Evolutionary conservation across 2,888 invertebrate genomes (phyloP), one percentile per base, ranked within the genome.

Genomic region (Agriopis marginaria): DNA sequence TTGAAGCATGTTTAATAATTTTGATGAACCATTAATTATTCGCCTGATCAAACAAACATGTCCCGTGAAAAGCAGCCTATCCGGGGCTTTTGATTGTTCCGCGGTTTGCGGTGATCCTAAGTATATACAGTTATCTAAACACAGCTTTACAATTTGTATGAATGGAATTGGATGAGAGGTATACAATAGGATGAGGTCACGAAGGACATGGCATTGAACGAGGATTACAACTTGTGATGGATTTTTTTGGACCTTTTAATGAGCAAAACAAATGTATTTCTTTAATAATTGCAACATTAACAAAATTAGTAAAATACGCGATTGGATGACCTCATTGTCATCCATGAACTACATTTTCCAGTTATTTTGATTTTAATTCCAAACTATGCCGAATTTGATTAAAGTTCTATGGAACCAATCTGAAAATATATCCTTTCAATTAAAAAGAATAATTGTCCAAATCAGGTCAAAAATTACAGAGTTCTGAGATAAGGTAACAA

Each of bases 51-150:
- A 63, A 59, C 63, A 63, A 68, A 62, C 56, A 17, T 14, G 51
- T 12, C 40, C 17, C 17, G 42, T 39, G 50, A 47, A 60, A 60
- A 63, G 61, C 56, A 56, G 7, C 49, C 68, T 40, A 45, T 65
- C 45, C 32, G 61, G 55, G 51, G 56, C n/a, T 42, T 55, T n/a
- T 44, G 68, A 69, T 69, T 61, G 68, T 65, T 69, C 55, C 55
- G 64, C 55, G 64, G 65, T 51, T 55, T 58, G 62, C 56, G 65
- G 56, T 11, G 14, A 62, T 12, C 62, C 53, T 66, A 47, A 23
- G 17, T 23, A 23, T 23, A 23, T 23, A 23, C 17, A 23, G 63
- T 69, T 69, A 62, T 65, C 61, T 64, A 64, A 64, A 55, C 49
- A 53, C 7, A 7, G 53, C 50, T 62, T 62, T 62, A 51, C 53